These are phyloP conservation scores for Remorina albescens DNA, from an alignment of 2,797 vertebrate genomes.

Conservation along the genomic window DNA sequence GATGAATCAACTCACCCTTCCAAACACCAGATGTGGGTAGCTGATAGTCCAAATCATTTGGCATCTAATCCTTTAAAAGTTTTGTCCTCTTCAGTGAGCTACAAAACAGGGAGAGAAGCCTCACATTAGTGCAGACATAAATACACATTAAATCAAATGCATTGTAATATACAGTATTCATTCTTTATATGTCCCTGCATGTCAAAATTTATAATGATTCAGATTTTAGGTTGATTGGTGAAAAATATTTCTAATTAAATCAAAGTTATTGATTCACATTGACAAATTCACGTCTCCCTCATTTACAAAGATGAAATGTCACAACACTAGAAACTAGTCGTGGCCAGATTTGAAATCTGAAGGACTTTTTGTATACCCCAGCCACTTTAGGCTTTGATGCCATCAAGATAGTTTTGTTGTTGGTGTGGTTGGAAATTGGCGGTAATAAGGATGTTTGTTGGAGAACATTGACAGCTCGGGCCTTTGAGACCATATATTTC, in stretches of 20 bases:
- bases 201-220: background rate
- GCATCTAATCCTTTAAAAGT: background rate
- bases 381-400: constrained; percentile 42
- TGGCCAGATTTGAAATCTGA: constrained; percentile 40
- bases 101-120: background rate
- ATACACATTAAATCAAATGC: background rate
- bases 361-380: constrained; percentile 25
- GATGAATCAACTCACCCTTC: constrained; percentile 36
- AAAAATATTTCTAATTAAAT: no score
- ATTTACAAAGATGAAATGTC: constrained; percentile 14
- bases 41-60: constrained; percentile 26
- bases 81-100: constrained; percentile 12
- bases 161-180: no score
- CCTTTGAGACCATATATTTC: constrained; percentile 60
- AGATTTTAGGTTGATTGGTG: no score
- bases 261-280: constrained; percentile 16
- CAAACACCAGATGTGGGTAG: background rate
- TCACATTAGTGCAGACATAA: background rate
- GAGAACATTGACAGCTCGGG: constrained; percentile 63
- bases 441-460: constrained; percentile 64
- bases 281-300: constrained; percentile 7
- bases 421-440: constrained; percentile 54
- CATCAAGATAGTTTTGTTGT: constrained; percentile 53
- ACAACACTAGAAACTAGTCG: constrained; percentile 9
- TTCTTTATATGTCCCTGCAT: no score